Base-by-base conservation (phyloP, 2,113 vertebrate genomes). In the Sterrhoptilus dennistouni region DNA sequence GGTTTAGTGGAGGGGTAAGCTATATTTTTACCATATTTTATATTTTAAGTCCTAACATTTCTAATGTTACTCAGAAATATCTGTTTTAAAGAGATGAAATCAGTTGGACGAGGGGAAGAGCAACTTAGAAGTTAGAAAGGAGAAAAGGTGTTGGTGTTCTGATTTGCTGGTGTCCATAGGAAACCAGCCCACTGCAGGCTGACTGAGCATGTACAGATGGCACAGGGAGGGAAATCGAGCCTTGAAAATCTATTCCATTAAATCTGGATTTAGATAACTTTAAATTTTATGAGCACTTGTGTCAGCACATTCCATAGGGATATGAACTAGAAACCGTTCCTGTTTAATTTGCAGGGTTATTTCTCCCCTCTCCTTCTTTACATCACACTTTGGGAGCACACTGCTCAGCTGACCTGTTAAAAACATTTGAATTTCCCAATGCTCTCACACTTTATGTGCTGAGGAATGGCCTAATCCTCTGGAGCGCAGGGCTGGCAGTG, bases 1-100 rank as follows among this genome's bases (percentile, higher is more conserved):
- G 95, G 88, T 83, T 86, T 94, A 95, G 90, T 7, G 16, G 92
- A 95, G 90, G 72, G 77, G 86, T 90, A 88, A 96, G 36, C 65
- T 94, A 83, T 84, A 87, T 95, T 95, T 96, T 86, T 94, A 84
- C 64, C 92, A 61, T 90, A 83, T 80, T 91, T 93, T 96, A 47
- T 91, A 89, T 94, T 96, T 87, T 85, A 90, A 94, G 61, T 89
- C 85, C 80, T 87, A 50, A 61, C 69, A 87, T 93, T 96, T 92
- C 83, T 79, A 68, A 45, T 47, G 35, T 78, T 78, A 52, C n/a
- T 81, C 20, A 65, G 79, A 81, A 71, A 31, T 82, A 19, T 5
- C 80, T 91, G 36, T 82, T 84, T 69, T 76, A 90, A 87, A 50
- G 50, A 79, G 82, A 84, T 65, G 2, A 95, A 84, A 84, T 79